Evolutionary conservation across 2,888 invertebrate genomes (phyloP).

Genomic region (Dicycla oo): DNA sequence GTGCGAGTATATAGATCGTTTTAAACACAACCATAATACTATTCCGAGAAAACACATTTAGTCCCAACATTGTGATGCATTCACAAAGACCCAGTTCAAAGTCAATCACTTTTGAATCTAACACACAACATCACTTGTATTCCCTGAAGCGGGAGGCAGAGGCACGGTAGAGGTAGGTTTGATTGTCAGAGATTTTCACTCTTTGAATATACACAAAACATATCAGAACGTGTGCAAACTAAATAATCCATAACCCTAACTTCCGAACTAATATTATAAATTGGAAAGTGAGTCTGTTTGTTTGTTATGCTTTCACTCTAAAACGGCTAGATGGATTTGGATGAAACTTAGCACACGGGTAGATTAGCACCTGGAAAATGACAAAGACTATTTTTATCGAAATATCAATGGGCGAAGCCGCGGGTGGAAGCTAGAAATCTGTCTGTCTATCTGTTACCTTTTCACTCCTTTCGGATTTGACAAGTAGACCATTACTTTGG

Average conservation of each 20-base stretch:
- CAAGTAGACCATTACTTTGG: background rate
- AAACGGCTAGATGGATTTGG: too few species aligned
- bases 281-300: background rate
- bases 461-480: background rate
- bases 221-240: background rate
- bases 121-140: background rate
- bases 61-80: background rate
- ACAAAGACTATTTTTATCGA: too few species aligned
- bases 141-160: background rate
- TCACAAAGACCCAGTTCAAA: conserved; percentile 3
- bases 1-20: background rate
- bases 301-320: too few species aligned
- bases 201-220: background rate
- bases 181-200: too few species aligned
- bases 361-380: too few species aligned
- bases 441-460: background rate
- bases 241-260: background rate
- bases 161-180: background rate
- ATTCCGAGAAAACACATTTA: background rate
- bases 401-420: too few species aligned
- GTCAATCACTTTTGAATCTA: conserved; percentile 7
- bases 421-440: too few species aligned
- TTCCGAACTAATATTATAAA: too few species aligned
- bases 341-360: too few species aligned
- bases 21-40: background rate